These are phyloP conservation scores for Squalus acanthias DNA, from an alignment of 2,797 vertebrate genomes.

Conservation along the genomic window DNA sequence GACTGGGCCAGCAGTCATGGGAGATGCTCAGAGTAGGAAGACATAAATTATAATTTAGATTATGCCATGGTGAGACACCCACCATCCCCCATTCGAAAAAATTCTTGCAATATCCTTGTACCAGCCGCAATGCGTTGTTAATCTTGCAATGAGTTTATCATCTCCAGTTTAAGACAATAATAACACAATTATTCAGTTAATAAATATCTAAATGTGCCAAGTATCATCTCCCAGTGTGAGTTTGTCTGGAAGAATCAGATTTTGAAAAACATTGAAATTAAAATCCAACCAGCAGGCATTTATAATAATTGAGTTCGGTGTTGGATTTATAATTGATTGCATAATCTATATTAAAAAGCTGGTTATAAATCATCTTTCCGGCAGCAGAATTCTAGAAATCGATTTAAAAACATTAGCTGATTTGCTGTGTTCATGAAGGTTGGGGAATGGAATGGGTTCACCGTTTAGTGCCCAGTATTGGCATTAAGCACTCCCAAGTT, in stretches of 20 bases:
- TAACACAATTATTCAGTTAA: not conserved
- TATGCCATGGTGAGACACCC: not conserved
- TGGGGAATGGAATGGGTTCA: not conserved
- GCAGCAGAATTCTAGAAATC: not conserved
- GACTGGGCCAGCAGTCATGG: not conserved
- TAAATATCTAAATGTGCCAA: not conserved
- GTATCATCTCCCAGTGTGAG: not conserved
- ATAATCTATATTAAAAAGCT: not conserved
- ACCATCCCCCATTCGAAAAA: not conserved
- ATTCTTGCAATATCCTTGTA: not conserved
- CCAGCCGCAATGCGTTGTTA: not conserved
- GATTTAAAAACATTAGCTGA: not conserved
- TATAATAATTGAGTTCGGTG: not conserved
- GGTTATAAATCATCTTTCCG: not conserved
- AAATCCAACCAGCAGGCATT: not conserved
- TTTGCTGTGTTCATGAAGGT: not conserved
- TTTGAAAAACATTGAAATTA: not conserved
- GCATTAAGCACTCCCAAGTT: not conserved
- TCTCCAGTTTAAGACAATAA: not conserved
- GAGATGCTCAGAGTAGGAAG: not conserved
- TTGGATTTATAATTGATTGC: not conserved
- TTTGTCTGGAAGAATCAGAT: not conserved
- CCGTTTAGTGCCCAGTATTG: not conserved
- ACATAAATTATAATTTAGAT: not conserved
- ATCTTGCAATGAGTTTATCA: not conserved